Percentiles rank a stretch among this genome's conserved stretches.
Evolutionary conservation across 2,113 vertebrate genomes (phyloP).

Genomic region (Amazona guildingii): DNA sequence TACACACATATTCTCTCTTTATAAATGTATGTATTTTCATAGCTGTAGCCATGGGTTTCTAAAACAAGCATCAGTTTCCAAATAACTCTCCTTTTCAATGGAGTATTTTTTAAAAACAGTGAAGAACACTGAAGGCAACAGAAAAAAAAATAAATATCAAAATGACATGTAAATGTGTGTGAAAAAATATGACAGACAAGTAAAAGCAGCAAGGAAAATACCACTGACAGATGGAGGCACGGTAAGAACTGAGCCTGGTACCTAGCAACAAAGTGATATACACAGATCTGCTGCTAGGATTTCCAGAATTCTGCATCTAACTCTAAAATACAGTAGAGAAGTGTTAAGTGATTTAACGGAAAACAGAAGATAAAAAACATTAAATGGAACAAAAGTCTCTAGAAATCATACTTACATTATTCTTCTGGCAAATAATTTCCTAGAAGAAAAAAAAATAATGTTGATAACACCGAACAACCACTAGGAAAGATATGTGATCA

Average conservation of each 20-base stretch:
- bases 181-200: neutral
- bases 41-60: neutral
- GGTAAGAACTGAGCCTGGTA: neutral
- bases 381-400: neutral
- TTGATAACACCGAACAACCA: neutral
- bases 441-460: constrained; percentile 46
- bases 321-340: neutral
- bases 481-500: neutral
- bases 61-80: constrained; percentile 2
- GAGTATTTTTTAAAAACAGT: neutral
- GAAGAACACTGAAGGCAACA: neutral
- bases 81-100: neutral
- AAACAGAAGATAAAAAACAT: constrained; percentile 9
- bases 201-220: constrained; percentile 4
- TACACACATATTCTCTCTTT: neutral
- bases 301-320: constrained; percentile 6
- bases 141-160: neutral
- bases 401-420: constrained; percentile 89
- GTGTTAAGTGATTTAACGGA: neutral
- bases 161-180: neutral
- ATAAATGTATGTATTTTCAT: neutral
- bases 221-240: neutral
- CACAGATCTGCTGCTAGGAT: constrained; percentile 1
- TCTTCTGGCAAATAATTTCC: constrained; percentile 98
- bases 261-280: constrained; percentile 42